phyloP scores from a whole-genome alignment of 2,888 invertebrate species.

The Thymelicus lineola region DNA sequence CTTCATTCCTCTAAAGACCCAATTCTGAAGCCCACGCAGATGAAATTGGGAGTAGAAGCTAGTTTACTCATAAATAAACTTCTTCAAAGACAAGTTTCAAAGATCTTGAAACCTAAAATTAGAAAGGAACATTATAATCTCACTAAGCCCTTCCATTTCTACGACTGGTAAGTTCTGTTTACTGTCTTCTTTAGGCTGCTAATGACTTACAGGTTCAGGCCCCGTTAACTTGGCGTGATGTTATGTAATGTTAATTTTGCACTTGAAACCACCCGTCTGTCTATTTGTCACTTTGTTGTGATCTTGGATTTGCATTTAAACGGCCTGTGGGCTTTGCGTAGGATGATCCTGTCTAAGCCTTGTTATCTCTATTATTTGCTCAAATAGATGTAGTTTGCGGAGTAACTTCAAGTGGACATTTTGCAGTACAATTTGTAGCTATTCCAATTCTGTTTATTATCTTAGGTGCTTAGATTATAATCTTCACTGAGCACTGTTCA shows the following conservation, averaged over 20 bases:
- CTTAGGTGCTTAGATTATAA: constrained; percentile 22
- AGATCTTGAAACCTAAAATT: too few relatives aligned
- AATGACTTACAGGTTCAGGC: constrained; percentile 28
- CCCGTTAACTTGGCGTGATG: constrained; percentile 35
- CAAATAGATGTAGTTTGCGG: constrained; percentile 21
- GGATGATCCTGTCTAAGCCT: constrained; percentile 38
- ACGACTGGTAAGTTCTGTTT: constrained; percentile 4
- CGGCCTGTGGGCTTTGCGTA: constrained; percentile 37
- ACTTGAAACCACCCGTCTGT: constrained; percentile 43
- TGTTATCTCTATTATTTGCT: constrained; percentile 39
- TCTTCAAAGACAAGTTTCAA: too few relatives aligned
- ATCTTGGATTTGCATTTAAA: constrained; percentile 48
- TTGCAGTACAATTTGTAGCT: constrained; percentile 28
- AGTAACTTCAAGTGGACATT: constrained; percentile 22
- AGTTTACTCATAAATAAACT: too few relatives aligned
- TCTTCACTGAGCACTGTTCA: background rate
- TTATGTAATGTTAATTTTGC: constrained; percentile 48
- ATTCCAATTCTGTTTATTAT: constrained; percentile 24
- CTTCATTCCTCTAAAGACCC: too few relatives aligned
- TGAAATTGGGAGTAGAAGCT: too few relatives aligned
- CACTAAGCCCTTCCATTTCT: background rate
- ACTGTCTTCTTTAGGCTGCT: constrained; percentile 7
- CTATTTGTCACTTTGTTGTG: constrained; percentile 47
- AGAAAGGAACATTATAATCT: too few relatives aligned
- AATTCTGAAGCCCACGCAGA: too few relatives aligned